Conservation (phyloP, 2,113 vertebrate species). For the Numenius arquata region DNA sequence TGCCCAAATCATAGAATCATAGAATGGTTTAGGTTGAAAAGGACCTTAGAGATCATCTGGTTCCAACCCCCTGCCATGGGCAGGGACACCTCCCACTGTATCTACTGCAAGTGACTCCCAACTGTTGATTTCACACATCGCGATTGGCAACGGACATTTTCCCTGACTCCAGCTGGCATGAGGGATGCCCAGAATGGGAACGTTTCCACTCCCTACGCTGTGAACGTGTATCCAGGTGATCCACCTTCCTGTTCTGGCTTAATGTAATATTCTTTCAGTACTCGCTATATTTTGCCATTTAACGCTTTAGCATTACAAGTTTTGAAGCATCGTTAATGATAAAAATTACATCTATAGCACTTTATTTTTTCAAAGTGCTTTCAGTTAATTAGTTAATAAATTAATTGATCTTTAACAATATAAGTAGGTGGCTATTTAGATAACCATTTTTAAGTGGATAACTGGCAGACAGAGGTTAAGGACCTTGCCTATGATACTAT, state of each 20-base stretch:
- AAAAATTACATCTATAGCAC: background rate
- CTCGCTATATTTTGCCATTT: background rate
- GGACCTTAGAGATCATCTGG: too few relatives aligned
- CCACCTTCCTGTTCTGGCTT: background rate
- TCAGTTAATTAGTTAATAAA: conserved; percentile 8
- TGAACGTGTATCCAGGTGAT: fast-evolving
- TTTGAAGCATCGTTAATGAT: background rate
- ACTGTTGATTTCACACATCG: background rate
- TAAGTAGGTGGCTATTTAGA: background rate
- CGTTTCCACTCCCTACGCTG: fast-evolving
- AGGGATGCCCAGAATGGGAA: background rate
- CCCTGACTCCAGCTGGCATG: background rate
- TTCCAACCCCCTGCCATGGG: too few relatives aligned
- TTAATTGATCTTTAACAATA: background rate
- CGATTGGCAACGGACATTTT: background rate
- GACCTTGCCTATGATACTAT: background rate
- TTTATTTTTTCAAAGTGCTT: background rate
- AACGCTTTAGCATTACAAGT: background rate
- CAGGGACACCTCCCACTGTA: background rate
- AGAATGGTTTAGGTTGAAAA: too few relatives aligned
- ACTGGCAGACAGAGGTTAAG: background rate
- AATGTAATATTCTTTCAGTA: background rate
- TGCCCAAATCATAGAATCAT: background rate
- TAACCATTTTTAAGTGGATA: background rate
- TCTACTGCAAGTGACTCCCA: background rate